Conservation (phyloP, 2,888 invertebrate species). For the Nomada hirtipes region DNA sequence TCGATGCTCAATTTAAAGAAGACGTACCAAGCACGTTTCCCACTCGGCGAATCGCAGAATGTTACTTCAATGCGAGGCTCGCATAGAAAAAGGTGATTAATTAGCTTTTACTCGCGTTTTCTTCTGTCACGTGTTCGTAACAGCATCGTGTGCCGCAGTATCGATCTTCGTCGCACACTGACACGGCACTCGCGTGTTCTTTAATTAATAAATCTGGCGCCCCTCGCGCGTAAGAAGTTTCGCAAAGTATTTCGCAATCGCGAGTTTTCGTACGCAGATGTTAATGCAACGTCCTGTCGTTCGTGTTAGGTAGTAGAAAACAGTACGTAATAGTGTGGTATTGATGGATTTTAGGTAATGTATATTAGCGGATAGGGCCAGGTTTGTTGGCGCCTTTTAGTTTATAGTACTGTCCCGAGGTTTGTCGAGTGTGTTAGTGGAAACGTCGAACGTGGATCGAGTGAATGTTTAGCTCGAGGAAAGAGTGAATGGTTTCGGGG, state of each 20-base stretch:
- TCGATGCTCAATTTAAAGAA: neutral
- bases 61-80: neutral
- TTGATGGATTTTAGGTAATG: too few relatives aligned
- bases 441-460: too few relatives aligned
- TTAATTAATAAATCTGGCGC: neutral
- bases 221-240: neutral
- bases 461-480: too few relatives aligned
- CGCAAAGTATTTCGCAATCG: conserved; percentile 2
- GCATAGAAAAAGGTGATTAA: neutral
- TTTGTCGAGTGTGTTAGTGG: too few relatives aligned
- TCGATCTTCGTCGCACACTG: conserved; percentile 1
- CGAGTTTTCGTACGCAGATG: neutral
- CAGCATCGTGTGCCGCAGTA: neutral
- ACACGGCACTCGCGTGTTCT: conserved; percentile 6
- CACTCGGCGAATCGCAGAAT: neutral
- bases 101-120: neutral
- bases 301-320: too few relatives aligned
- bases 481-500: too few relatives aligned
- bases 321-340: too few relatives aligned
- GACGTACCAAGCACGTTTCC: neutral
- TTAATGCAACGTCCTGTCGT: too few relatives aligned
- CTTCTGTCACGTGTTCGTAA: too few relatives aligned
- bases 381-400: too few relatives aligned
- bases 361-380: too few relatives aligned
- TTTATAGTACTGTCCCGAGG: too few relatives aligned